Evolutionary conservation across 1,140 invertebrate genomes (phyloP).

Genomic region (Drosophila burlai): DNA sequence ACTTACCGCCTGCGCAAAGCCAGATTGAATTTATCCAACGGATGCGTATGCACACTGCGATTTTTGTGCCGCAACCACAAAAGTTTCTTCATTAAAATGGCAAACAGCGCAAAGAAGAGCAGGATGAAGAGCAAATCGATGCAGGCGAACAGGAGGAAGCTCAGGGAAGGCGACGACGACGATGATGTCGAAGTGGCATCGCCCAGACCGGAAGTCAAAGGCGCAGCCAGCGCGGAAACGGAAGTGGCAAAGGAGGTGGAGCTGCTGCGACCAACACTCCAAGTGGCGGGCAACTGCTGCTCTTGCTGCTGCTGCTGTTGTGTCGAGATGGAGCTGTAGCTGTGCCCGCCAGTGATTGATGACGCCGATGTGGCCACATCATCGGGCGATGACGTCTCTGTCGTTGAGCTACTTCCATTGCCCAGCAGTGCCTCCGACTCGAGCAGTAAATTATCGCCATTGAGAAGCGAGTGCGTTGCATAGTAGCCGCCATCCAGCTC

Average conservation of each 20-base stretch:
- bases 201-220: conserved; percentile 66
- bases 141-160: conserved; percentile 81
- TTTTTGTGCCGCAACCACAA: conserved; percentile 84
- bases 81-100: conserved; percentile 86
- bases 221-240: conserved; percentile 44
- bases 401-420: conserved; percentile 50
- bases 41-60: conserved; percentile 81
- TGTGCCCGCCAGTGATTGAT: conserved; percentile 61
- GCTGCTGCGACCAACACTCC: conserved; percentile 8
- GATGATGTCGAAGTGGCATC: conserved; percentile 14
- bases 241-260: conserved; percentile 15
- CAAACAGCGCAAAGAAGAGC: conserved; percentile 80
- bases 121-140: conserved; percentile 84
- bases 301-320: conserved; percentile 21
- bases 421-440: conserved; percentile 69
- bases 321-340: conserved; percentile 14
- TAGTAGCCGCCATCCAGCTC: conserved; percentile 60
- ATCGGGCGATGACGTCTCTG: conserved; percentile 29
- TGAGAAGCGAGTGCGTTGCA: conserved; percentile 67
- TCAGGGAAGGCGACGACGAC: conserved; percentile 58
- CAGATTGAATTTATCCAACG: conserved; percentile 83
- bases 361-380: conserved; percentile 58
- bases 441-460: conserved; percentile 75
- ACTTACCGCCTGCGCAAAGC: conserved; percentile 77
- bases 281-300: conserved; percentile 14